Evolutionary conservation across 2,888 invertebrate genomes (phyloP).

Genomic region (Cabera pusaria): DNA sequence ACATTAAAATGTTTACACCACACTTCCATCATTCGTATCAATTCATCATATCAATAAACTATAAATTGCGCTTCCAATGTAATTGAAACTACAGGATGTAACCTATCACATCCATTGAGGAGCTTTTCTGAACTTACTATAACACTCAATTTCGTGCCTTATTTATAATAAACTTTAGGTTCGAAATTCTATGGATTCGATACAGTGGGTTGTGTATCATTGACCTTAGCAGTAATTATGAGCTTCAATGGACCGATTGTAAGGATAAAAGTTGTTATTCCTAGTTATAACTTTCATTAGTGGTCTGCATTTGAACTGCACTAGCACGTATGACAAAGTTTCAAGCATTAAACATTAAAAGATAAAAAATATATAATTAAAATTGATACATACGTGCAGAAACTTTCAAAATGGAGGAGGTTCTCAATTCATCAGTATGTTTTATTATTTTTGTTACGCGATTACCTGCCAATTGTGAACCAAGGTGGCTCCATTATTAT

Average conservation of each 20-base stretch:
- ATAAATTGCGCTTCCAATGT: constrained; percentile 63
- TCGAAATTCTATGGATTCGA: too few species aligned
- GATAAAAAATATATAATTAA: too few species aligned
- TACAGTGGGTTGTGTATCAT: constrained; percentile 49
- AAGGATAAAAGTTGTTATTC: constrained; percentile 38
- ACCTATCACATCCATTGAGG: constrained; percentile 68
- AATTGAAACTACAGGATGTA: constrained; percentile 78
- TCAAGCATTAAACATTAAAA: too few species aligned
- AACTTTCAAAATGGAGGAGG: too few species aligned
- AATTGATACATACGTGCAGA: too few species aligned
- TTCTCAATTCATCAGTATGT: too few species aligned
- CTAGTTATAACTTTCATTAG: constrained; percentile 37
- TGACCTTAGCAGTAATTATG: constrained; percentile 55
- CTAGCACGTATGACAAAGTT: too few species aligned
- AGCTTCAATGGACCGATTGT: constrained; percentile 47
- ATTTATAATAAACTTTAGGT: too few species aligned
- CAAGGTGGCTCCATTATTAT: too few species aligned
- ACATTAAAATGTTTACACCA: constrained; percentile 10
- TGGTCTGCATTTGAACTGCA: constrained; percentile 8
- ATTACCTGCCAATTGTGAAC: too few species aligned
- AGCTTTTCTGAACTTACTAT: constrained; percentile 59
- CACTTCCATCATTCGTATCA: constrained; percentile 7
- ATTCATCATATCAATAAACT: constrained; percentile 16
- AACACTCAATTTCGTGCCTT: constrained; percentile 30
- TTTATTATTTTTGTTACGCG: too few species aligned